phyloP scores from a whole-genome alignment of 2,113 vertebrate genomes.

The Stigmatopora nigra region DNA sequence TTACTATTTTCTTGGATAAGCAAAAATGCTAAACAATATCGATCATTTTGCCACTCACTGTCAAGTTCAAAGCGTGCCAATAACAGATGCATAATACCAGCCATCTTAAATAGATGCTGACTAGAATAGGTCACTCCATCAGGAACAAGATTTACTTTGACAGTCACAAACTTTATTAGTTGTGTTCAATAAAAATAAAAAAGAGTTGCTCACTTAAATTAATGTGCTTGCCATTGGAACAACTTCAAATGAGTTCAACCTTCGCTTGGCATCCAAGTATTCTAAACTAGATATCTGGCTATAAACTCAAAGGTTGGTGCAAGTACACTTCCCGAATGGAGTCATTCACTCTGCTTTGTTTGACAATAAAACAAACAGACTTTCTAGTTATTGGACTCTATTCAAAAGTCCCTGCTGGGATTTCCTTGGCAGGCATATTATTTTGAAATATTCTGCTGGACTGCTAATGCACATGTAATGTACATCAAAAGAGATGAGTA shows the following conservation, averaged over 20 bases:
- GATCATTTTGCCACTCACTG: not conserved
- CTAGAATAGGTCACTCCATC: not conserved
- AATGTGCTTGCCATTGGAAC: not conserved
- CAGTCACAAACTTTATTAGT: not conserved
- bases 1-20: not conserved
- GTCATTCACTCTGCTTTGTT: not conserved
- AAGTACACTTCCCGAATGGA: not conserved
- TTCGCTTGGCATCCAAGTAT: not conserved
- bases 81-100: not conserved
- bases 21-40: not conserved
- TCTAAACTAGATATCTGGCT: not conserved
- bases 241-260: slow-evolving; percentile 4
- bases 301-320: not conserved
- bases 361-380: not conserved
- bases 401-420: not conserved
- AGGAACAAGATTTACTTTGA: not conserved
- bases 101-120: not conserved
- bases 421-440: not conserved
- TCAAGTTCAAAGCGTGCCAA: not conserved
- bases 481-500: not conserved
- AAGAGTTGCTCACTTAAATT: not conserved
- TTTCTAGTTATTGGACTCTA: not conserved
- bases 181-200: not conserved
- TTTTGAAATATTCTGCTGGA: not conserved
- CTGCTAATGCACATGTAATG: not conserved